phyloP scores from a whole-genome alignment of 2,113 vertebrate species.

The Pteropus alecto region DNA sequence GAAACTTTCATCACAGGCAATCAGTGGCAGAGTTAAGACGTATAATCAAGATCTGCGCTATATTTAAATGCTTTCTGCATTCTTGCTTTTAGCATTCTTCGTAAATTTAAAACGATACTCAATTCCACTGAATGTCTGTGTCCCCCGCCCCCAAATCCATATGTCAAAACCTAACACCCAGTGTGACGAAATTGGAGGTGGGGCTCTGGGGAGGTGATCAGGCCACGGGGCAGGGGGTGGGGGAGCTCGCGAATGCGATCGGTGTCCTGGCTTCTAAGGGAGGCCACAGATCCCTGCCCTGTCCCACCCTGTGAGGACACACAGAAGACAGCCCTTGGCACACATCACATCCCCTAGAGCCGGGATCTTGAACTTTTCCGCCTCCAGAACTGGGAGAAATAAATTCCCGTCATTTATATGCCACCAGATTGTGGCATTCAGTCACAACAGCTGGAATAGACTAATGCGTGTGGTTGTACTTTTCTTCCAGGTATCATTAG shows the following conservation, averaged over 20 bases:
- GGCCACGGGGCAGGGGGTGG: not conserved
- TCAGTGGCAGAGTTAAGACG: not conserved
- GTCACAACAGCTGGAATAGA: fast-evolving
- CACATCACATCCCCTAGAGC: not conserved
- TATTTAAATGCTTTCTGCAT: not conserved
- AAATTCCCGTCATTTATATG: not conserved
- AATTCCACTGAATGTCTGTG: not conserved
- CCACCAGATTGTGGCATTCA: not conserved
- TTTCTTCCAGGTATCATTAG: not conserved
- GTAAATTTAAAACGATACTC: not conserved
- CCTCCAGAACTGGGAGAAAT: not conserved
- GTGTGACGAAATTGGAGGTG: not conserved
- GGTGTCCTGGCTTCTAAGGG: not conserved
- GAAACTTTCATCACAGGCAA: not conserved
- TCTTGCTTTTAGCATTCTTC: not conserved
- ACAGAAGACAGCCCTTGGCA: not conserved
- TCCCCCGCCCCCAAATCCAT: not conserved
- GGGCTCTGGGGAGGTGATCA: not conserved
- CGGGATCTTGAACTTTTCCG: not conserved
- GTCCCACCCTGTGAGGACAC: not conserved
- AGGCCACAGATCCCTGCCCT: not conserved
- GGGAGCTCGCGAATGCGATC: not conserved
- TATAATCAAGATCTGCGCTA: not conserved
- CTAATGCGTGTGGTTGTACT: not conserved
- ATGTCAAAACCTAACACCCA: not conserved